phyloP scores from a whole-genome alignment of 2,113 vertebrate genomes.

The Kobus ellipsiprymnus region DNA sequence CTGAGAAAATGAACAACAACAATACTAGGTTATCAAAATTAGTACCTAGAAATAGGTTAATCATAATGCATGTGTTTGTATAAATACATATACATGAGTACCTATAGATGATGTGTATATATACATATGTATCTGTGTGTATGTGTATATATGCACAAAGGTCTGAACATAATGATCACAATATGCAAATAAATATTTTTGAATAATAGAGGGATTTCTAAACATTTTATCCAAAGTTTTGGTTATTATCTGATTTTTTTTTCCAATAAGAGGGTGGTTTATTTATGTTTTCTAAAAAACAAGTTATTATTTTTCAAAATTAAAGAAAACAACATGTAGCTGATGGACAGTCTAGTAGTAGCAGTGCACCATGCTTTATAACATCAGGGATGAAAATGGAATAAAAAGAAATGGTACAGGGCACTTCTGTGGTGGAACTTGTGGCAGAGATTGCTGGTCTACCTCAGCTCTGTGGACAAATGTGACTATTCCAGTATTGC shows the following conservation, averaged over 20 bases:
- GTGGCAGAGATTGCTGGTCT: background rate
- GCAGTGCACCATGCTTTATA: background rate
- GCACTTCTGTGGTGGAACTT: background rate
- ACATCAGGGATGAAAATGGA: background rate
- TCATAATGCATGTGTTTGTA: background rate
- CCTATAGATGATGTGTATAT: background rate
- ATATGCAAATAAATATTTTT: background rate
- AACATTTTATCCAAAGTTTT: background rate
- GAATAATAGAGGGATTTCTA: background rate
- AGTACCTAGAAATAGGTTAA: background rate
- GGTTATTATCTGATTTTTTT: background rate
- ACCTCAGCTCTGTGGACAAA: background rate
- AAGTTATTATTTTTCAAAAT: background rate
- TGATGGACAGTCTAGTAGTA: too few species aligned
- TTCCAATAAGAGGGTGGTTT: background rate
- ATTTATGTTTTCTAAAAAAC: background rate
- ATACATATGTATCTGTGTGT: background rate
- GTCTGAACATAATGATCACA: background rate
- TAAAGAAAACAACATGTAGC: background rate
- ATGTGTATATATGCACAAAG: background rate
- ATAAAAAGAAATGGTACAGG: background rate
- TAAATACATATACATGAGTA: background rate
- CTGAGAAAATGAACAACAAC: background rate
- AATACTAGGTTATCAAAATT: background rate
- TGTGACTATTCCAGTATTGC: too few species aligned